phyloP scores from a whole-genome alignment of 2,797 vertebrate genomes.

The Liasis olivaceus region DNA sequence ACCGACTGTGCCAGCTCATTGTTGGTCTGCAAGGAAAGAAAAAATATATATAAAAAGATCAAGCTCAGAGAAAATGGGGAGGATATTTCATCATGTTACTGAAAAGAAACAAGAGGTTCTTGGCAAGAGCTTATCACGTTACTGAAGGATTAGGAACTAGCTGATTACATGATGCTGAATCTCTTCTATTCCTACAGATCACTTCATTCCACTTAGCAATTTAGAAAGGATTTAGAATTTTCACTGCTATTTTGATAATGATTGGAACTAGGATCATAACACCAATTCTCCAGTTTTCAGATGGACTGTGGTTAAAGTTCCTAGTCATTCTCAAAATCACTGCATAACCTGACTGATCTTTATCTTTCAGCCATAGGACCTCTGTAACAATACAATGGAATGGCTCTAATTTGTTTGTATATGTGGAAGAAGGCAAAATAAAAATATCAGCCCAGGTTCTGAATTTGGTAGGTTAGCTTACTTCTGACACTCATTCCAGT shows the following conservation, averaged over 20 bases:
- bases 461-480: not conserved
- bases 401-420: not conserved
- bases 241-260: not conserved
- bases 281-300: not conserved
- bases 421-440: not conserved
- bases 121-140: not conserved
- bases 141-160: not conserved
- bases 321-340: not conserved
- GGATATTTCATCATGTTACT: not conserved
- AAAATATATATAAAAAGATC: constrained; percentile 47
- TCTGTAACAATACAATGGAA: not conserved
- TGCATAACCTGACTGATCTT: not conserved
- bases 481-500: not conserved
- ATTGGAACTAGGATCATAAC: not conserved
- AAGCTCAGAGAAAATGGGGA: not conserved
- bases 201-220: not conserved
- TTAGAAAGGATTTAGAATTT: not conserved
- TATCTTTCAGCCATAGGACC: not conserved
- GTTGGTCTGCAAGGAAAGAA: constrained; percentile 77
- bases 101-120: not conserved
- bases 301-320: not conserved
- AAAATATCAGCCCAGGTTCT: not conserved
- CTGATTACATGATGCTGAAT: not conserved
- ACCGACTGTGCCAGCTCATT: constrained; percentile 84
- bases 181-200: not conserved